These are phyloP conservation scores for Lytechinus pictus DNA, from an alignment of 35 echinoderm and acorn worm species.

Conservation along the genomic window DNA sequence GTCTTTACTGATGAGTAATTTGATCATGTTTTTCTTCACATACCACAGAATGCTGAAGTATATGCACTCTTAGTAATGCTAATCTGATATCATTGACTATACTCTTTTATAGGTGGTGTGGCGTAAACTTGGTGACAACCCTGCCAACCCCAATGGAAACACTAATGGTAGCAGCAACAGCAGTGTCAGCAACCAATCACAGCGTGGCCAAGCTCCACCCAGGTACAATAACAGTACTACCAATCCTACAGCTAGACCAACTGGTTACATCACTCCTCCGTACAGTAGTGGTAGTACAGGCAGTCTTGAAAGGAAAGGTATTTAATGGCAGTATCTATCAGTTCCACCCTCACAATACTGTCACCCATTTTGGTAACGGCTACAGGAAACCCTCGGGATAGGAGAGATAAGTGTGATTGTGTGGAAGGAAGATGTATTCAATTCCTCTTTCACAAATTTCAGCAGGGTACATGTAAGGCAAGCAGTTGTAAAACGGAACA, in stretches of 20 bases:
- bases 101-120: conserved; percentile 57
- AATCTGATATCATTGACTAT: neutral
- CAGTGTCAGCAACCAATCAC: conserved; percentile 10
- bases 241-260: neutral
- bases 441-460: neutral
- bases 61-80: neutral
- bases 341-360: neutral
- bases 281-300: conserved; percentile 55
- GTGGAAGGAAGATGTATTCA: conserved; percentile 49
- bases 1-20: neutral
- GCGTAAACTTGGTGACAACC: conserved; percentile 68
- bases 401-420: conserved; percentile 16
- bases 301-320: conserved; percentile 60
- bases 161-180: neutral
- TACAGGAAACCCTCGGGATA: neutral
- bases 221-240: conserved; percentile 26
- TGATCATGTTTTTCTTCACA: neutral
- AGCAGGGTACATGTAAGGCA: neutral
- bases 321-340: neutral
- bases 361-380: neutral
- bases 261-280: conserved; percentile 30
- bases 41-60: neutral
- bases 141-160: conserved; percentile 25
- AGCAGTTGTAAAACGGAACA: no score
- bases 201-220: conserved; percentile 44